Evolutionary conservation across 2,113 vertebrate species (phyloP).

Genomic region (Nettapus auritus): DNA sequence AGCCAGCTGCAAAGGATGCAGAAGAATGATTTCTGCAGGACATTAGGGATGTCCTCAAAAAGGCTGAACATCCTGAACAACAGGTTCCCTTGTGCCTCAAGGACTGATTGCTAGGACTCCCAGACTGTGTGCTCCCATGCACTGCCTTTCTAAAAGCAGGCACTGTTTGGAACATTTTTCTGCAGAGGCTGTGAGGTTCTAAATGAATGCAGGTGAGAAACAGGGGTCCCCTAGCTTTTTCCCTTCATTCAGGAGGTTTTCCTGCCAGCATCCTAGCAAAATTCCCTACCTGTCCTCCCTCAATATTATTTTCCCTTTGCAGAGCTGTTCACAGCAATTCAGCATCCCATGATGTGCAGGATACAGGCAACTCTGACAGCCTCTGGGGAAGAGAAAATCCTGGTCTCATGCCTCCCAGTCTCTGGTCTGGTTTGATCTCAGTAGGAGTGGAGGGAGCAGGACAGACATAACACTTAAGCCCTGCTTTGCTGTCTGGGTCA

Average conservation of each 20-base stretch:
- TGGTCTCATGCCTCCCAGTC: not conserved
- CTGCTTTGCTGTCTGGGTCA: slow-evolving; percentile 55
- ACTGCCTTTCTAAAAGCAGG: not conserved
- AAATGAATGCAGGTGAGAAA: not conserved
- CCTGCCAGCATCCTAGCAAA: not conserved
- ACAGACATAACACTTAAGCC: slow-evolving; percentile 21
- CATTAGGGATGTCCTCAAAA: not conserved
- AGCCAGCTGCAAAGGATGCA: not conserved
- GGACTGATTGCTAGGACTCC: not conserved
- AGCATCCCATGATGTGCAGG: fast-evolving
- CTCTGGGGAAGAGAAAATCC: not conserved
- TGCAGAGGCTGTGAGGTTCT: not conserved
- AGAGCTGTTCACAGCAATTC: not conserved
- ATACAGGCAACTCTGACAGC: not conserved
- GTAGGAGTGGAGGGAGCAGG: not conserved
- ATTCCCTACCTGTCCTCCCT: not conserved
- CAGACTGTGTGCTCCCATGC: not conserved
- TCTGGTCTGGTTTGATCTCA: not conserved
- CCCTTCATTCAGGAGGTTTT: not conserved
- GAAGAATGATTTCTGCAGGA: not conserved
- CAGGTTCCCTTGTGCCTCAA: not conserved
- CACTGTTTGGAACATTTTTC: not conserved
- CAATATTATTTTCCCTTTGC: not conserved
- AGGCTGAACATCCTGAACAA: not conserved
- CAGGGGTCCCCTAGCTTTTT: not conserved